Conservation (phyloP, 1,140 invertebrate species). For the Spodoptera frugiperda region DNA sequence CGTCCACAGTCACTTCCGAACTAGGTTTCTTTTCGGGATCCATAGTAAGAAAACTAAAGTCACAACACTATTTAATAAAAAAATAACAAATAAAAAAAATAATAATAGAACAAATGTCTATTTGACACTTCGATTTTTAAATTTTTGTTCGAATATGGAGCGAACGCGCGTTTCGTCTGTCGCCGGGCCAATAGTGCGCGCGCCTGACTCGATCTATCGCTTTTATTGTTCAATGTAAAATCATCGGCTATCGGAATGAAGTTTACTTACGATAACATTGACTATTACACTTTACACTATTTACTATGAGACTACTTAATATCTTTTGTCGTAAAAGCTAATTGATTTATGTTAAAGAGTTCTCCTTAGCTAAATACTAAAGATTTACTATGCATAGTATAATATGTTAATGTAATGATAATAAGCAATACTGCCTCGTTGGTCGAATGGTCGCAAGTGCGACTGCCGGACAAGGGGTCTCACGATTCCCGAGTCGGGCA, state of each 20-base stretch:
- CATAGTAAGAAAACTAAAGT: conserved; percentile 63
- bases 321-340: too few relatives aligned
- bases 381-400: too few relatives aligned
- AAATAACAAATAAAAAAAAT: conserved; percentile 26
- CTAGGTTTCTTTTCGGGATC: conserved; percentile 74
- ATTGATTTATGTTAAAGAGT: too few relatives aligned
- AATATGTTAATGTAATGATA: too few relatives aligned
- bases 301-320: neutral
- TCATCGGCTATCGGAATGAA: conserved; percentile 49
- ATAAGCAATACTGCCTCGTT: too few relatives aligned
- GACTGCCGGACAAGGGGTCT: too few relatives aligned
- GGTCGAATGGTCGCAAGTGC: too few relatives aligned
- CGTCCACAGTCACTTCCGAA: conserved; percentile 76
- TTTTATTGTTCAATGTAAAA: conserved; percentile 71
- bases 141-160: conserved; percentile 46
- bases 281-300: conserved; percentile 12
- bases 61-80: conserved; percentile 21
- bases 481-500: too few relatives aligned
- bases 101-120: conserved; percentile 4
- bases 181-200: conserved; percentile 62
- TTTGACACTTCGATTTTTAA: conserved; percentile 30
- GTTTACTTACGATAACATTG: conserved; percentile 47
- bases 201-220: conserved; percentile 55
- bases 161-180: conserved; percentile 56
- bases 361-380: too few relatives aligned